Evolutionary conservation across 1,140 invertebrate genomes (phyloP), one percentile per base, ranked within the genome.

Genomic region (Ericerus pela): DNA sequence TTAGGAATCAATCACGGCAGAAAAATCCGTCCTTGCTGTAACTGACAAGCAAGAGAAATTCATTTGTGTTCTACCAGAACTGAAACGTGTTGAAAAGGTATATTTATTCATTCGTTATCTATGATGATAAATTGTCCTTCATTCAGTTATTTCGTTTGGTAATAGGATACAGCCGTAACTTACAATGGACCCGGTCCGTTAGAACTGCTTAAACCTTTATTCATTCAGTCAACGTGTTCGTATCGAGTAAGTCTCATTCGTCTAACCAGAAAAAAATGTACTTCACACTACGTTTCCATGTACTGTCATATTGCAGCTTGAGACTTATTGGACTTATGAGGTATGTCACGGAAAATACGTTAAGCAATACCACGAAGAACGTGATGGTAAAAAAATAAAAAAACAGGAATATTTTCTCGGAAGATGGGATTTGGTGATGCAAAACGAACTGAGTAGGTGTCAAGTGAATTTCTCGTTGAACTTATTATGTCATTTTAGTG

Each of bases 241-340:
- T 92, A 88, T 62, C 77, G 85, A 59, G 79, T 81, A 72, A 62
- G 63, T 56, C 16, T 37, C 33, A n/a, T 29, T 37, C 43, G 36
- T 54, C 31, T 18, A 5, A 55, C 22, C 36, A 10, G 26, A 55
- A 1, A 4, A 47, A 43, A 41, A 38, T 43, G 4, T 22, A 53
- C 12, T 22, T 24, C 36, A 2, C 27, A 22, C 16, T 26, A 6
- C 47, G 38, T 38, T 54, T 38, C 54, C 14, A 12, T 22, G 54
- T 56, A 58, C 20, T 62, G 58, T 61, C 62, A 58, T 51, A 59
- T 65, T 66, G 43, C 60, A 84, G 79, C 72, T 96, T 55, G 94
- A 97, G 69, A 82, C 83, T 36, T 98, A 95, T 69, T 97, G 94
- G 95, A 92, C 87, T 0, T 98, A 97, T 73, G 92, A 97, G 72